Base-by-base conservation (phyloP, 2,888 invertebrate genomes). In the Lasioglossum leucozonium region DNA sequence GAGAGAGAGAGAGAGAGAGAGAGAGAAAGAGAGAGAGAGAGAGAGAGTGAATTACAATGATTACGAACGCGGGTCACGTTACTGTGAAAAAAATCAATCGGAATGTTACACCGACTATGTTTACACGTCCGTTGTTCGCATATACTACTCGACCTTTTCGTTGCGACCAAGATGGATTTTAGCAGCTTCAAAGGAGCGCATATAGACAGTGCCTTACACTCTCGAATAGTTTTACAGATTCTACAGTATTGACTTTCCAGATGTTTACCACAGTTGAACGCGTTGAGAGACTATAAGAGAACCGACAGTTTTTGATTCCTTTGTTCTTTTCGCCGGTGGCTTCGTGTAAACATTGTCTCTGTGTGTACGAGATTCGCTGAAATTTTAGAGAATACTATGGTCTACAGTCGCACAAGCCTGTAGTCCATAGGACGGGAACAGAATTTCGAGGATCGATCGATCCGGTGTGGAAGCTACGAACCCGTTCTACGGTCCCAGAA, bases 191-290 rank as follows among this genome's bases (percentile, higher is more conserved):
- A 86, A 51, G 84, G 86, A 90, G 85, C 87, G 87, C 85, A 90
- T 90, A 91, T 90, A 91, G 90, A 90, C 90, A 90, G 90, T 90
- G 90, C 90, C 90, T 90, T 90, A 90, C 84, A 90, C 84, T 86
- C 79, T 86, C 79, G 75, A 85, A 81, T 84, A 91, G 84, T 88
- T 90, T 91, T 91, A 91, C 87, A 85, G 77, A 81, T 77, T 30
- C 79, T 79, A 91, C 81, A n/a, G 77, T 81, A 91, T 87, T 89
- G 76, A 85, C 88, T 87, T 85, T 87, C 85, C 88, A 91, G 89
- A 91, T 91, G 79, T 90, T 89, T 91, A 89, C 90, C 84, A 88
- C 84, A 90, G 87, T 87, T 87, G 87, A 88, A 79, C 75, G 74
- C 77, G 77, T 86, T 88, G 74, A 84, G 79, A 88, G 79, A 87